Evolutionary conservation across 2,113 vertebrate species (phyloP), one percentile per base, ranked within the genome.

Genomic region (Globicephala melas): DNA sequence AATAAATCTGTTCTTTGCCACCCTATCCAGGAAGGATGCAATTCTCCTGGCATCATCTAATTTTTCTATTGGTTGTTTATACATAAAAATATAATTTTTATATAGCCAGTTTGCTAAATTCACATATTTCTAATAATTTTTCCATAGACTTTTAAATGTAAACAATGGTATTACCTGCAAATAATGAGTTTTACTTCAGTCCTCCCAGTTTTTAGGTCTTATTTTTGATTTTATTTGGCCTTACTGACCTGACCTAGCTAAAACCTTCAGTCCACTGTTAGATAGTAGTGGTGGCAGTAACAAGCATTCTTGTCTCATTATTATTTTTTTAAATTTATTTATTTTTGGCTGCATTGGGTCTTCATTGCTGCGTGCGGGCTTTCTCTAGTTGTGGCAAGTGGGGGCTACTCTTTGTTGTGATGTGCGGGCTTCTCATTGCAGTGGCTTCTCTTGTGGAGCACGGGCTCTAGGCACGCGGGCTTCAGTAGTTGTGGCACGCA

Each of bases 301-400:
- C 31, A 89, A 47, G 55, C 31, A 26, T 47, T 76, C 28, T 60
- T 38, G 8, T 87, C 26, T 58, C 17, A 58, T 55, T 73, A 70
- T 76, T 74, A 74, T 15, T 17, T 53, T 53, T 53, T 17, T 5
- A 1, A 53, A 17, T 53, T 53, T 53, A 53, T 53, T 53, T 53
- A 17, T 17, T 17, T 53, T 53, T 53, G 50, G 50, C 50, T 53
- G 50, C 1, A 2, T 53, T 17, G 50, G 50, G 50, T 17, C 50
- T 53, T 53, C 50, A 5, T 53, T 17, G 50, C 50, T 53, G 14
- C 14, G 0, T 0, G 4, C 0, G 14, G 50, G 50, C 50, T 17
- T 53, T 53, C 50, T 53, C 50, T 53, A 53, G 50, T 17, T 53
- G 50, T 53, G 50, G 50, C 50, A 53, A 53, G 14, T 53, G 50